These are phyloP conservation scores for Brachyptera risi DNA, from an alignment of 2,888 invertebrate genomes.

Conservation along the genomic window DNA sequence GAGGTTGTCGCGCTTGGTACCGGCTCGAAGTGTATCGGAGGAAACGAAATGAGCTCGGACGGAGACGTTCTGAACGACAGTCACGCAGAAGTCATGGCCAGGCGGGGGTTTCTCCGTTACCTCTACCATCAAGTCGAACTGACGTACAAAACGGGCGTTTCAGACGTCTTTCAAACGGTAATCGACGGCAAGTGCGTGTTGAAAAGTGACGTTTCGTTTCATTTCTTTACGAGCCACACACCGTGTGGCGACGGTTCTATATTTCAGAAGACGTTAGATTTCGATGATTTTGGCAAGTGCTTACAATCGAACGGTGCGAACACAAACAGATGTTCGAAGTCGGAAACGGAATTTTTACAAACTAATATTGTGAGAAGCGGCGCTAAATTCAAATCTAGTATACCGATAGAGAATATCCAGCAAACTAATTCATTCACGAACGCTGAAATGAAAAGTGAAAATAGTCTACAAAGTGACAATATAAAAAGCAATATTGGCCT, in stretches of 20 bases:
- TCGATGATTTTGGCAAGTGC: neutral
- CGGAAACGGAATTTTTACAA: no score
- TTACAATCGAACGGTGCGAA: no score
- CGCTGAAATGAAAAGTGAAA: no score
- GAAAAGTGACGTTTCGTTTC: slow-evolving; percentile 59
- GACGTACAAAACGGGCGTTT: slow-evolving; percentile 39
- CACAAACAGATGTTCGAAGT: no score
- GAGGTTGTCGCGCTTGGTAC: slow-evolving; percentile 79
- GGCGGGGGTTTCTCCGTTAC: slow-evolving; percentile 77
- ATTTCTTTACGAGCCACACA: slow-evolving; percentile 80
- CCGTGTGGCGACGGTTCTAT: slow-evolving; percentile 96
- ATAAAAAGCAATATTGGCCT: no score
- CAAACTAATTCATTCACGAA: no score
- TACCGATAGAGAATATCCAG: no score
- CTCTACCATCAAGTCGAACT: slow-evolving; percentile 60
- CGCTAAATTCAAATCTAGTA: no score
- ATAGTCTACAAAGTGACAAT: no score
- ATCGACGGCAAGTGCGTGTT: slow-evolving; percentile 48
- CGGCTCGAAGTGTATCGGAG: slow-evolving; percentile 88
- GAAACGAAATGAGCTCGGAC: slow-evolving; percentile 52
- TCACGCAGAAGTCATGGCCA: slow-evolving; percentile 85
- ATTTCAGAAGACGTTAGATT: slow-evolving; percentile 53
- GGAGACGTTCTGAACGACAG: slow-evolving; percentile 82
- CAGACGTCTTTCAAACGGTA: slow-evolving; percentile 38
- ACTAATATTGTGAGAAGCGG: no score